Percentiles rank a stretch among this genome's conserved stretches.
Conservation (phyloP, 35 echinoderm and acorn worm genomes). For the Apostichopus parvimensis region DNA sequence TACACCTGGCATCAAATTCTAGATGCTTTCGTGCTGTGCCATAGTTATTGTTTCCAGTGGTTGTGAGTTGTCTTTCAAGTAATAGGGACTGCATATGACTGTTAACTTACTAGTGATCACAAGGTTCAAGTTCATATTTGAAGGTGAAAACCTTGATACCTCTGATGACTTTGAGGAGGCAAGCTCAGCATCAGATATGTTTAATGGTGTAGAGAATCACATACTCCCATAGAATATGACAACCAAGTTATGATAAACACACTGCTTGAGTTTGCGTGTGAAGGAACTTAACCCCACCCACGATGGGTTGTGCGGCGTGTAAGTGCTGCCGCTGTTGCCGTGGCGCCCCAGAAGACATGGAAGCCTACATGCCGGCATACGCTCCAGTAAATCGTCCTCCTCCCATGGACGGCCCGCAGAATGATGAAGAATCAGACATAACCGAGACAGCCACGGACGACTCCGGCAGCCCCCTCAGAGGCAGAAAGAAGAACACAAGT, state of each 20-base stretch:
- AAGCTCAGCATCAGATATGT: too few relatives aligned
- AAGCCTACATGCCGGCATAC: constrained; percentile 57
- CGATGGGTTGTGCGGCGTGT: constrained; percentile 57
- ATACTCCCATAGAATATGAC: background rate
- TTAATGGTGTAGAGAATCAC: too few relatives aligned
- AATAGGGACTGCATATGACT: too few relatives aligned
- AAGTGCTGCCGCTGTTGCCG: constrained; percentile 70
- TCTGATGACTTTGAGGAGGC: too few relatives aligned
- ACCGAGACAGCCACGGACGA: constrained; percentile 48
- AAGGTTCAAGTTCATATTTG: too few relatives aligned
- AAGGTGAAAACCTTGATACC: too few relatives aligned
- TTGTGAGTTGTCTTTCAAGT: too few relatives aligned
- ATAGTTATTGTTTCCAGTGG: too few relatives aligned
- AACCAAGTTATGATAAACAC: background rate
- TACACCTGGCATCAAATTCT: too few relatives aligned
- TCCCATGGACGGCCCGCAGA: background rate
- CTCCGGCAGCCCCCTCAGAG: constrained; percentile 34
- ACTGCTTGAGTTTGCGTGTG: background rate
- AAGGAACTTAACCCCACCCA: background rate
- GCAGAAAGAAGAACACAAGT: constrained; percentile 10
- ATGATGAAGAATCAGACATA: constrained; percentile 21
- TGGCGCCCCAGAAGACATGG: constrained; percentile 64
- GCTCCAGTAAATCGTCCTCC: constrained; percentile 57
- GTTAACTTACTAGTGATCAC: too few relatives aligned
- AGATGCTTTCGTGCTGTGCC: too few relatives aligned